phyloP scores from a whole-genome alignment of 2,113 vertebrate genomes.

The Xiphophorus couchianus region DNA sequence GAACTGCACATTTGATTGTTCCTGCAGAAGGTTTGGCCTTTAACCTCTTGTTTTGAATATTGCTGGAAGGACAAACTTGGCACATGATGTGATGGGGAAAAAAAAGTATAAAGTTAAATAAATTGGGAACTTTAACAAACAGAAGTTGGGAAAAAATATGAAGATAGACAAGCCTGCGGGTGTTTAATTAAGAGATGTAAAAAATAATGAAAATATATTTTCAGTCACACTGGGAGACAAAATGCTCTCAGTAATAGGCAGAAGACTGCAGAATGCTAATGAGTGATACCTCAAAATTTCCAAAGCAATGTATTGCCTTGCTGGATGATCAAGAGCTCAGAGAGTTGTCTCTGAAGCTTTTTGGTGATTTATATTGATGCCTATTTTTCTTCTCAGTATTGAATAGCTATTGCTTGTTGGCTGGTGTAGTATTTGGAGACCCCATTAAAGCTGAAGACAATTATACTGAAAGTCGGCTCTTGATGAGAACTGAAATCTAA shows the following conservation, averaged over 20 bases:
- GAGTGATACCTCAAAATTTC: constrained; percentile 25
- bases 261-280: constrained; percentile 15
- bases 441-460: neutral
- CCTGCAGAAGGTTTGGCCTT: constrained; percentile 14
- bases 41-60: neutral
- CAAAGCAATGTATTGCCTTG: constrained; percentile 1
- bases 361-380: constrained; percentile 19
- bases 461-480: neutral
- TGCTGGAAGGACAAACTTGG: neutral
- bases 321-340: neutral
- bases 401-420: neutral
- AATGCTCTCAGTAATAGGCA: constrained; percentile 19
- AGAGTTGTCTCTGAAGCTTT: constrained; percentile 8
- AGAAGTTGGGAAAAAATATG: neutral
- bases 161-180: neutral
- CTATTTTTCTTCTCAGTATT: constrained; percentile 2
- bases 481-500: neutral
- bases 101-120: neutral
- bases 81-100: neutral
- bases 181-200: constrained; percentile 33
- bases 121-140: constrained; percentile 5
- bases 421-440: neutral
- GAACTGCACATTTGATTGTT: neutral
- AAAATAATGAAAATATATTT: constrained; percentile 8
- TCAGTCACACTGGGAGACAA: constrained; percentile 13